Base-by-base conservation (phyloP, 2,113 vertebrate genomes). In the Sceloporus tristichus region DNA sequence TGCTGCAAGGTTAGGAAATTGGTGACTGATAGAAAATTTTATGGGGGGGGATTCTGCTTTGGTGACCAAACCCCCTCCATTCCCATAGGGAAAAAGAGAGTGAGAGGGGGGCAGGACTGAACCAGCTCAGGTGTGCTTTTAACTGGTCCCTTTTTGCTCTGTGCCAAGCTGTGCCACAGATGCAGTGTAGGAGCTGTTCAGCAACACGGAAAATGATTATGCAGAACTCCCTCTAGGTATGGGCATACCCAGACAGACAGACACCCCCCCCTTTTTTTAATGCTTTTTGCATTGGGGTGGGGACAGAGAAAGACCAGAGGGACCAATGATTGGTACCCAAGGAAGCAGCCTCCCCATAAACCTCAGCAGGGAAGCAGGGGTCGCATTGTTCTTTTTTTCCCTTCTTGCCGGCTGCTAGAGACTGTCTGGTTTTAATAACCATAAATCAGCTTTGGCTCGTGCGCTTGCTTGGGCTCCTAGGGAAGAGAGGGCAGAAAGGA, bases 381-480 rank as follows among this genome's bases (percentile, higher is more conserved):
- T 76, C 23, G 34, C 71, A 89, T 86, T 85, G 84, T 86, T 86
- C 84, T 82, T 82, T n/a, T 10, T 9, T 10, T 10, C 56, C 14
- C 56, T 10, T 38, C 71, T 77, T 68, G 68, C 68, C 59, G 19
- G 29, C 25, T 89, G 62, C 84, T 79, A 78, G 48, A 89, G 84
- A n/a, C 73, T 77, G 73, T 82, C 84, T 86, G 79, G 62, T 82
- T 77, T 77, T 86, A 86, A 89, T 82, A 86, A 86, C 48, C 88
- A 89, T 89, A 86, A 86, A 89, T 89, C 88, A 86, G 84, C 48
- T 70, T 71, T 70, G 71, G 73, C 84, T 86, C 73, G 4, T 59
- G 48, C 48, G 25, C 71, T 86, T 48, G 18, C 73, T 89, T 5
- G 71, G 75, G 14, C 10, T 11, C 3, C 23, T 21, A 2, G 62